Evolutionary conservation across 2,797 vertebrate species (phyloP), one percentile per base, ranked within the genome.

Genomic region (Malacoraja senta): DNA sequence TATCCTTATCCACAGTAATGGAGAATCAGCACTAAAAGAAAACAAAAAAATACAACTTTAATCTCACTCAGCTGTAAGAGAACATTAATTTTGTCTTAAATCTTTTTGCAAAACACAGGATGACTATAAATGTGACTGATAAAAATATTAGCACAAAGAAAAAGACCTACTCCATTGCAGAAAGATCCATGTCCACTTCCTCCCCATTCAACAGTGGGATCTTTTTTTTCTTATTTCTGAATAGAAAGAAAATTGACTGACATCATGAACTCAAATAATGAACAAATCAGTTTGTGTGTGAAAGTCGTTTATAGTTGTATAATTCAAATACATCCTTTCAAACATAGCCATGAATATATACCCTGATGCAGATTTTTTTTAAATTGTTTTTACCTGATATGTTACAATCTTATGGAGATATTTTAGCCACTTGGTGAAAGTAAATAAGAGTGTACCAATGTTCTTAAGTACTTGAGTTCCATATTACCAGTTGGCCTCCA

Each of bases 161-260:
- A 74, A 92, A 53, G 90, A 96, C 98, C 98, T 97, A 99, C 99
- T 99, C 99, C 99, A 99, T 99, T 71, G 98, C 98, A 93, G 98
- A 98, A 94, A 99, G 96, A 95, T 99, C 99, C 99, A 99, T 99
- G 95, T 99, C 99, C 10, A 99, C 98, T 94, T 99, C 99, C 94
- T 99, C 99, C 94, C 99, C 99, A 83, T 99, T 99, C 98, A 99
- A 99, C 94, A 99, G 94, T 65, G 99, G 99, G 93, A 99, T 99
- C 95, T 99, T 99, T 95, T 99, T n/a, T 95, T 99, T 99, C 96
- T 99, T 99, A 96, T 99, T 99, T 94, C 99, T 99, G 93, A 86
- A 94, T 71, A 44, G 76, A 79, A 92, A 93, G 53, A 93, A 83
- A 38, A 78, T 79, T 63, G 24, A 83, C n/a, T 17, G 29, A 24